Conservation (phyloP, 2,113 vertebrate species). For the Pan troglodytes region NHGRI_mPanTro3-v2.1_pri NC_072407.2:129122501-129123000, state of each 20-base stretch:
- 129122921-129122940: constrained; percentile 32
- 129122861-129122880: not conserved
- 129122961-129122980: not conserved
- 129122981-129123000: not conserved
- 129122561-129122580: not conserved
- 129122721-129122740: not conserved
- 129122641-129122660: not conserved
- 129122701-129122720: not conserved
- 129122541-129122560: not conserved
- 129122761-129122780: not conserved
- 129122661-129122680: not conserved
- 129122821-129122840: not conserved
- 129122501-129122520: not conserved
- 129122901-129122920: constrained; percentile 20
- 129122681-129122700: not conserved
- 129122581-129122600: not conserved
- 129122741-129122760: not conserved
- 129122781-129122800: not conserved
- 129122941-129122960: not conserved
- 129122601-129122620: not conserved
- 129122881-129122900: not conserved
- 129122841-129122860: not conserved
- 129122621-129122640: not conserved
- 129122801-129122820: not conserved
- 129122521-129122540: not conserved